Conservation (phyloP, 1,140 invertebrate genomes). For the Saccostrea cuccullata region DNA sequence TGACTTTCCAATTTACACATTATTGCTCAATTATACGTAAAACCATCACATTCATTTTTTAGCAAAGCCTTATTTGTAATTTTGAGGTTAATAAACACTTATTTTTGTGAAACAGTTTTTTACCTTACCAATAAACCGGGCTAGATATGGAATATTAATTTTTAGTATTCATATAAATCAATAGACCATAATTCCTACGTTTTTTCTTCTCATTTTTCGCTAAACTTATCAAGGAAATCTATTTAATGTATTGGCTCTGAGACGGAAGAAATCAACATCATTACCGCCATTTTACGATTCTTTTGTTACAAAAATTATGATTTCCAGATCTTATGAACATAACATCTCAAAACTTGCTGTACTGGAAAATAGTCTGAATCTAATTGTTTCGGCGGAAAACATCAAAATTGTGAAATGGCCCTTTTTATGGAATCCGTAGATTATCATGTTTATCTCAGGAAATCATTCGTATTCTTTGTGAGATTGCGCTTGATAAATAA, state of each 20-base stretch:
- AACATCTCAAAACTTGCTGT: not conserved
- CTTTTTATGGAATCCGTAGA: conserved; percentile 8
- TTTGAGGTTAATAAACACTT: not conserved
- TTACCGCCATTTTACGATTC: not conserved
- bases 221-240: conserved; percentile 11
- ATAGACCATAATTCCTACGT: conserved; percentile 10
- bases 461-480: conserved; percentile 21
- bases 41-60: not conserved
- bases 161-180: not conserved
- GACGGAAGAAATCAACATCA: not conserved
- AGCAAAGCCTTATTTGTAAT: not conserved
- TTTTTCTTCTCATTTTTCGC: conserved; percentile 13
- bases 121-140: not conserved
- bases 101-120: not conserved
- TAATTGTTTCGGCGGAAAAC: conserved; percentile 22
- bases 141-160: conserved; percentile 16
- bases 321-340: conserved; percentile 10
- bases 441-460: conserved; percentile 22
- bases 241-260: not conserved
- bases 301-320: conserved; percentile 26
- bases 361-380: conserved; percentile 20
- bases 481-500: conserved; percentile 31
- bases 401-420: conserved; percentile 16
- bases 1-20: too few species aligned
- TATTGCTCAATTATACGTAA: not conserved